These are phyloP conservation scores for Arothron firmamentum DNA, from an alignment of 2,113 vertebrate species.

Conservation along the genomic window DNA sequence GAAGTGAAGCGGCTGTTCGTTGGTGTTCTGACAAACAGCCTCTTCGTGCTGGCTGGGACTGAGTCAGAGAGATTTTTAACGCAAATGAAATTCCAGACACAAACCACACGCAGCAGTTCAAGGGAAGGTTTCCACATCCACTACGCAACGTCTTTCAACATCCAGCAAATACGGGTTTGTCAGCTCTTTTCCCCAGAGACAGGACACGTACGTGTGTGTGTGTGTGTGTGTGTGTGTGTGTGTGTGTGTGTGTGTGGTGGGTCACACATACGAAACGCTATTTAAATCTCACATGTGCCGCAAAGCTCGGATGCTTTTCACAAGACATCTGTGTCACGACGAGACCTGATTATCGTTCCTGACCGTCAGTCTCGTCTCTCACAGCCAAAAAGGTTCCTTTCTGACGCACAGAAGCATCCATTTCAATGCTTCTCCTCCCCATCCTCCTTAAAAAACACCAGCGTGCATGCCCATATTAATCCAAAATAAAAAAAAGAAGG, in stretches of 20 bases:
- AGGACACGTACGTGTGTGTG: background rate
- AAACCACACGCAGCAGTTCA: conserved; percentile 7
- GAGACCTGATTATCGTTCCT: background rate
- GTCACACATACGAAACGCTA: conserved; percentile 18
- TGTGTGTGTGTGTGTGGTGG: conserved; percentile 2
- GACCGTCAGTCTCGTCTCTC: background rate
- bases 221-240: conserved; percentile 17
- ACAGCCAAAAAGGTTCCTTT: background rate
- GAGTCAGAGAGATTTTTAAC: conserved; percentile 28
- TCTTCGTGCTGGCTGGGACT: conserved; percentile 31
- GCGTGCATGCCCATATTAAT: conserved; percentile 52
- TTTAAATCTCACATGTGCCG: conserved; percentile 15
- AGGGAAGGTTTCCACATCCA: conserved; percentile 23
- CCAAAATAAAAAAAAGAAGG: conserved; percentile 48
- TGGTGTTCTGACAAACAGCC: conserved; percentile 25
- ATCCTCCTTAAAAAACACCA: conserved; percentile 1
- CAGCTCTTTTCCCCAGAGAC: conserved; percentile 48
- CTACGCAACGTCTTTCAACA: conserved; percentile 48
- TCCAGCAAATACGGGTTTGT: conserved; percentile 57
- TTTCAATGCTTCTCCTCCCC: conserved; percentile 13
- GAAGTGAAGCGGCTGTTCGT: conserved; percentile 20
- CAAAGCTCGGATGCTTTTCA: background rate
- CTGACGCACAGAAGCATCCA: background rate
- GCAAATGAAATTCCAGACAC: conserved; percentile 36
- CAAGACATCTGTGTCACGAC: background rate